Conservation (phyloP, 2,888 invertebrate species). For the Drosophila kambysellisi region DNA sequence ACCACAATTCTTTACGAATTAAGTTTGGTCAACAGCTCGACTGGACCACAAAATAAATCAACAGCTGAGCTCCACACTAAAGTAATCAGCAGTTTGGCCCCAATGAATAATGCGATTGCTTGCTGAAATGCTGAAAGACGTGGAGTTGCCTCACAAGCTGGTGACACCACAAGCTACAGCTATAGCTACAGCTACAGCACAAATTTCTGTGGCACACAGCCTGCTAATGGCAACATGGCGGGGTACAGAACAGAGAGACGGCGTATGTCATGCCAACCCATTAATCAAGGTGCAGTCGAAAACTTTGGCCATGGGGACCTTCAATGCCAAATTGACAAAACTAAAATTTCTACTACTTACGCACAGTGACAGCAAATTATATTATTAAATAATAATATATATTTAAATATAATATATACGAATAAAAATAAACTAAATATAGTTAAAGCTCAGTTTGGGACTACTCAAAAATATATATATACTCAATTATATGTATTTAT, state of each 20-base stretch:
- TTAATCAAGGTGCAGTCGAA: conserved; percentile 73
- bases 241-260: conserved; percentile 2
- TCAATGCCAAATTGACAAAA: conserved; percentile 49
- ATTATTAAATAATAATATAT: background rate
- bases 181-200: conserved; percentile 8
- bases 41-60: conserved; percentile 48
- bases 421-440: background rate
- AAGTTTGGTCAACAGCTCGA: conserved; percentile 23
- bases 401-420: too few relatives aligned
- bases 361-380: conserved; percentile 21
- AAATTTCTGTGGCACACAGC: conserved; percentile 18
- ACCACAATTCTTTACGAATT: conserved; percentile 12
- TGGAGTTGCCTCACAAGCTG: conserved; percentile 24
- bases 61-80: conserved; percentile 27
- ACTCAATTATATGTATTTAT: background rate
- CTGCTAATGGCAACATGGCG: conserved; percentile 23
- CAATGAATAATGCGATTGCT: conserved; percentile 46
- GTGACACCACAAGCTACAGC: conserved; percentile 21
- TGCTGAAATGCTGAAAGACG: conserved; percentile 11
- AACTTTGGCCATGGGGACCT: conserved; percentile 35
- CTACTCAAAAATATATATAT: background rate
- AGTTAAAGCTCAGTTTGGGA: background rate
- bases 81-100: conserved; percentile 55
- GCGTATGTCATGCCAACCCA: conserved; percentile 48
- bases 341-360: conserved; percentile 17